Evolutionary conservation across 2,888 invertebrate species (phyloP), one percentile per base, ranked within the genome.

Genomic region (Drymonia ruficornis): DNA sequence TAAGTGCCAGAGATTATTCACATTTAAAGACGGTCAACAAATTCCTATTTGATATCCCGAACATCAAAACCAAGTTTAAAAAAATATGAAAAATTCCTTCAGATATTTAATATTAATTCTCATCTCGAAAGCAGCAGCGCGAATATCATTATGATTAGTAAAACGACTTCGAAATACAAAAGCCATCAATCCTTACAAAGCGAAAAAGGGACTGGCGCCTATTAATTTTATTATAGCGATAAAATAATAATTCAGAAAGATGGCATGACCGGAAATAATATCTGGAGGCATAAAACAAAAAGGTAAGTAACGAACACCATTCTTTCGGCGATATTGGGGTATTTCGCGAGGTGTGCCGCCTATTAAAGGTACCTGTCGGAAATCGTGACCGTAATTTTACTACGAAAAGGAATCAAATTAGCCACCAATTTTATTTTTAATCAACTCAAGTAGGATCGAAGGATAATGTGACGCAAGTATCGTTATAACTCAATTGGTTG

Each of bases 221-320:
- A 84, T 83, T 82, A 84, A 83, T 83, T 84, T 83, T 82, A 86
- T 84, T 82, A 83, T 67, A 63, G 64, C 81, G 79, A 84, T 89
- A 87, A 87, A 87, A 86, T 85, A 83, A 86, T 86, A 87, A 85
- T 84, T 87, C 84, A 83, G 65, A 59, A 45, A 71, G 80, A 83
- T 88, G 74, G 87, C 89, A 87, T 88, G 89, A 82, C 87, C 87
- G 86, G 86, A 87, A 86, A 88, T 89, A 89, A 89, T 89, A 87
- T 87, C 80, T 72, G 64, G 67, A 69, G 55, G 78, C 80, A 80
- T 85, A 81, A 87, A 89, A 84, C 84, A 87, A 84, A 85, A 43
- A 81, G 84, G 80, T 80, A 84, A 83, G 83, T 87, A 87, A 88
- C 84, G 85, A 76, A 76, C 77, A 70, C 71, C 81, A 80, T 85